Evolutionary conservation across 1,140 invertebrate genomes (phyloP).

Genomic region (Archivesica marissinica): DNA sequence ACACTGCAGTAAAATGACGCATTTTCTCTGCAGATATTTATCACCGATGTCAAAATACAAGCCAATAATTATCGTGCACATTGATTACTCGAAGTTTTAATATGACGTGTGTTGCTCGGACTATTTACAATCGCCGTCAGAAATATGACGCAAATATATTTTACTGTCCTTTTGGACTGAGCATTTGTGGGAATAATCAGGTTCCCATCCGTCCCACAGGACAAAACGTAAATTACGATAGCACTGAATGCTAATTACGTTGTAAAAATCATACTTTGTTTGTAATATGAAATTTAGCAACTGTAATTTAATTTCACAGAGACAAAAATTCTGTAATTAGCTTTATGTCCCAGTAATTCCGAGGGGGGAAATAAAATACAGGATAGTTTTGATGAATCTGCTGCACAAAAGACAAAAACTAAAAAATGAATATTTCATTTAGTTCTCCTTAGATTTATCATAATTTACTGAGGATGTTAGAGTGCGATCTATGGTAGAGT

Average conservation of each 20-base stretch:
- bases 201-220: conserved; percentile 24
- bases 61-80: conserved; percentile 19
- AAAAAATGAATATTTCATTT: conserved; percentile 17
- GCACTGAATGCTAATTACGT: conserved; percentile 32
- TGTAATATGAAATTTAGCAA: conserved; percentile 53
- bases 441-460: neutral
- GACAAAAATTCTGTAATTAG: conserved; percentile 45
- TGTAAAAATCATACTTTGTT: conserved; percentile 52
- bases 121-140: conserved; percentile 35
- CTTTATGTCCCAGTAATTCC: conserved; percentile 39
- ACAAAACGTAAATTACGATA: conserved; percentile 28
- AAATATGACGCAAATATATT: conserved; percentile 41
- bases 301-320: conserved; percentile 45
- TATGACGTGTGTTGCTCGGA: conserved; percentile 35
- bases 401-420: conserved; percentile 7
- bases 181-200: conserved; percentile 19
- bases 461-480: neutral
- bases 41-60: conserved; percentile 11
- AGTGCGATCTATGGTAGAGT: too few species aligned
- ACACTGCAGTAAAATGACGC: conserved; percentile 31
- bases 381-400: conserved; percentile 7
- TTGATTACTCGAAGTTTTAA: conserved; percentile 25
- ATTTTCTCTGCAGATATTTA: conserved; percentile 37
- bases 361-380: conserved; percentile 17
- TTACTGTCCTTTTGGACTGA: conserved; percentile 40